These are phyloP conservation scores for Butorides virescens DNA, from an alignment of 2,113 vertebrate species.

Conservation along the genomic window DNA sequence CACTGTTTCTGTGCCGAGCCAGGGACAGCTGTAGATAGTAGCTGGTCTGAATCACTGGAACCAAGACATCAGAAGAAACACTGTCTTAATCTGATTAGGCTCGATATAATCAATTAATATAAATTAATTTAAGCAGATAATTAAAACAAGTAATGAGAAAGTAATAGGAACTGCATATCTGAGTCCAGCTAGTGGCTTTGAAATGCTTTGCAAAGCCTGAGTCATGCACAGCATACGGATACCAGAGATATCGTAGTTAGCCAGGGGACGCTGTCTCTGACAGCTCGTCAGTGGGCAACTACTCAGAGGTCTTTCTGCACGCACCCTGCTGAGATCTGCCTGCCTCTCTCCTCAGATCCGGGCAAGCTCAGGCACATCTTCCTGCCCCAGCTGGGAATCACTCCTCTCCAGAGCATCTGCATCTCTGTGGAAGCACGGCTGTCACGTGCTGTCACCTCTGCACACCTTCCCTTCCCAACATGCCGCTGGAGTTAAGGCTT, in stretches of 20 bases:
- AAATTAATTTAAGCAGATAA: background rate
- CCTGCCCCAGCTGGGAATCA: background rate
- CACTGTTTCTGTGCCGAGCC: background rate
- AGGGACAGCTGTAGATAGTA: background rate
- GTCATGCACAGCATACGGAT: background rate
- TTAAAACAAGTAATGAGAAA: background rate
- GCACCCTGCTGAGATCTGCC: background rate
- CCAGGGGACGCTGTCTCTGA: background rate
- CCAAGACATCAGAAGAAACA: background rate
- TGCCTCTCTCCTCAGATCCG: background rate
- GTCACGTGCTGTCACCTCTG: background rate
- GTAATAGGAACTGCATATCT: background rate
- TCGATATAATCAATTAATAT: background rate
- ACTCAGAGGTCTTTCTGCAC: background rate
- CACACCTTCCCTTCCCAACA: background rate
- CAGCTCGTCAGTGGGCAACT: background rate
- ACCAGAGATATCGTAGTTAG: background rate
- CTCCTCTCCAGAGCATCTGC: background rate
- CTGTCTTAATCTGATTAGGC: background rate
- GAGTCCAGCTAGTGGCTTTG: background rate
- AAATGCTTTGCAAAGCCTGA: background rate
- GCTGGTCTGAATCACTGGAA: background rate
- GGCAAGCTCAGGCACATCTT: background rate
- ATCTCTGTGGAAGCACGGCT: rapidly evolving
- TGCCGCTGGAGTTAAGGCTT: background rate